Percentiles rank a stretch among this genome's conserved stretches.
These are phyloP conservation scores for Drosophila obscura DNA, from an alignment of 1,140 invertebrate genomes.

Conservation along the genomic window DNA sequence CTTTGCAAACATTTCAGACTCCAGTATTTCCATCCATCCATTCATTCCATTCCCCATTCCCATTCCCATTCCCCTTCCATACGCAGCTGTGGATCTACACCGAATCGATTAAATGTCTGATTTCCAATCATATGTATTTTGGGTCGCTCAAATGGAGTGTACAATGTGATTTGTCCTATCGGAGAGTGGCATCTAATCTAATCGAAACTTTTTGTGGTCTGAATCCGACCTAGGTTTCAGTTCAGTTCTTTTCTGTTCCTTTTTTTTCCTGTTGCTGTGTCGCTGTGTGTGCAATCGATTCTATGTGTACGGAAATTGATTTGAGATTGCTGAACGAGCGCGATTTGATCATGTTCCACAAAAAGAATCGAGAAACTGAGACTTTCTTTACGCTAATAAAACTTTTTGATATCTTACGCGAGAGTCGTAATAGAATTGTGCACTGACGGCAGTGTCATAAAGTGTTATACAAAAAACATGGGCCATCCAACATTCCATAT, in stretches of 20 bases:
- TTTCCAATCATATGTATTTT: slow-evolving; percentile 30
- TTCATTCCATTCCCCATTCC: not conserved
- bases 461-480: no score
- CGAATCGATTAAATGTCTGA: slow-evolving; percentile 16
- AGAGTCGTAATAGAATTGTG: no score
- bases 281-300: slow-evolving; percentile 12
- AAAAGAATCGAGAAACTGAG: slow-evolving; percentile 24
- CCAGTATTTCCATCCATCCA: not conserved
- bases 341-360: slow-evolving; percentile 45
- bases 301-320: slow-evolving; percentile 17
- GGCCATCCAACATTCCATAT: no score
- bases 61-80: not conserved
- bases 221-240: slow-evolving; percentile 2
- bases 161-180: slow-evolving; percentile 48
- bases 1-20: slow-evolving; percentile 28
- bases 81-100: slow-evolving; percentile 2
- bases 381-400: no score
- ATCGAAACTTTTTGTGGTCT: slow-evolving; percentile 27
- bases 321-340: not conserved
- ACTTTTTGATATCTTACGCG: no score
- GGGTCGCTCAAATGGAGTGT: slow-evolving; percentile 28
- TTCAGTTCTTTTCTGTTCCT: no score
- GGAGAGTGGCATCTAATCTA: slow-evolving; percentile 36
- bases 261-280: not conserved
- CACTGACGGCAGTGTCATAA: no score